phyloP scores from a whole-genome alignment of 2,113 vertebrate species.

The Nibea coibor region DNA sequence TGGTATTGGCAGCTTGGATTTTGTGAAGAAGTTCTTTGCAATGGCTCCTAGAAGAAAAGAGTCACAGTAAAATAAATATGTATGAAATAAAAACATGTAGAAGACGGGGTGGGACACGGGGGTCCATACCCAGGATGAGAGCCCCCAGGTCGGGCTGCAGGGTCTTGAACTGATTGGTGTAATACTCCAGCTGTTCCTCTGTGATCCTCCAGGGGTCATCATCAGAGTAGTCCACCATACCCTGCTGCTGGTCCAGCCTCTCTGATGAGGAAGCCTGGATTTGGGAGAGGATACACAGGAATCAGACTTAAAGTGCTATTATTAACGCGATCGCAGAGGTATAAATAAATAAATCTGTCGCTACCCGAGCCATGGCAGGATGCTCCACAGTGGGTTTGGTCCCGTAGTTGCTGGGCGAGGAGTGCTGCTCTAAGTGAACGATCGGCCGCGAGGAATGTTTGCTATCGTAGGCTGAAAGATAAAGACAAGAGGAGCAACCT shows the following conservation, averaged over 20 bases:
- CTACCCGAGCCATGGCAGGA: constrained; percentile 85
- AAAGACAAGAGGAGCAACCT: neutral
- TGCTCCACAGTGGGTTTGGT: constrained; percentile 80
- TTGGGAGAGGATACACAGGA: neutral
- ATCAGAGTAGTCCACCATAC: constrained; percentile 81
- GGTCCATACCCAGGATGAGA: constrained; percentile 90
- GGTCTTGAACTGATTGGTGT: constrained; percentile 92
- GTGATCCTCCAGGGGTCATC: constrained; percentile 98
- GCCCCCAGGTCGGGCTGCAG: constrained; percentile 92
- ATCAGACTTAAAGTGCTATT: neutral
- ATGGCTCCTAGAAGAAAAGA: constrained; percentile 87
- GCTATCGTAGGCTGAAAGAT: constrained; percentile 86
- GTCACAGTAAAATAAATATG: too few relatives aligned
- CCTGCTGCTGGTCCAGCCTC: constrained; percentile 85
- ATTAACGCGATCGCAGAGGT: neutral
- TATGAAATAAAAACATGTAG: too few relatives aligned
- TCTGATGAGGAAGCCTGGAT: constrained; percentile 86
- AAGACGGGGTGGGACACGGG: neutral
- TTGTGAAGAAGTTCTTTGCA: constrained; percentile 98
- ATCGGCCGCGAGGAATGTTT: constrained; percentile 69
- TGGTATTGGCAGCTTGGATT: constrained; percentile 95
- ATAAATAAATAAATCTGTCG: neutral
- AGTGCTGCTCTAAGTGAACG: constrained; percentile 86
- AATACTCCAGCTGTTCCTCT: constrained; percentile 95
- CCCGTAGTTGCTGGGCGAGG: constrained; percentile 84